Percentiles rank a stretch among this genome's conserved stretches.
These are phyloP conservation scores for Aphelinus atriplicis DNA, from an alignment of 1,140 invertebrate genomes.

Conservation along the genomic window DNA sequence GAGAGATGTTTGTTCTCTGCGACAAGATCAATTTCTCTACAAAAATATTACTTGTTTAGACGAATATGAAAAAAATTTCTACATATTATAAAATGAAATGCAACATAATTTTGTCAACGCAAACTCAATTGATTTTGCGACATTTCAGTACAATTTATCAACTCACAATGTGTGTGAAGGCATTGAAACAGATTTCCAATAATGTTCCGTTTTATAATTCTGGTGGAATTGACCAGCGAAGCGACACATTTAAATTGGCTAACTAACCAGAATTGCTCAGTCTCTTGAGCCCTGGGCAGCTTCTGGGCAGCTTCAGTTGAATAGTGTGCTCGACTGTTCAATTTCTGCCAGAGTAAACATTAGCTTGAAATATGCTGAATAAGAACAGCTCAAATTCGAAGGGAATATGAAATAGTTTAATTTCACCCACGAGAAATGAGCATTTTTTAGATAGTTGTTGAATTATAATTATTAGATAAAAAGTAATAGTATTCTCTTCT, in stretches of 20 bases:
- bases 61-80: too few species aligned
- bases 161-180: too few species aligned
- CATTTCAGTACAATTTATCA: too few species aligned
- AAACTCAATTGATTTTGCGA: too few species aligned
- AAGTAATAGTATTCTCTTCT: too few species aligned
- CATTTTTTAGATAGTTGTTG: too few species aligned
- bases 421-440: too few species aligned
- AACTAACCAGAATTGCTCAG: conserved; percentile 20
- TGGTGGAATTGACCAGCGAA: conserved; percentile 9
- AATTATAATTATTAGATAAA: too few species aligned
- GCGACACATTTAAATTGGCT: conserved; percentile 30
- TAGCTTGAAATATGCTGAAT: neutral
- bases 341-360: conserved; percentile 19
- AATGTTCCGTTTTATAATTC: neutral
- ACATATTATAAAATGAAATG: too few species aligned
- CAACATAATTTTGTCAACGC: too few species aligned
- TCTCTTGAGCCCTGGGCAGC: conserved; percentile 7
- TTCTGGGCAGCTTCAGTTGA: conserved; percentile 15
- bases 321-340: conserved; percentile 6
- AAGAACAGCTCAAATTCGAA: neutral
- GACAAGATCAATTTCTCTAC: conserved; percentile 3
- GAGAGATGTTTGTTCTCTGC: neutral
- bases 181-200: neutral
- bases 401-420: neutral
- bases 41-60: neutral